Evolutionary conservation across 2,888 invertebrate species (phyloP).

Genomic region (Seira musarum): DNA sequence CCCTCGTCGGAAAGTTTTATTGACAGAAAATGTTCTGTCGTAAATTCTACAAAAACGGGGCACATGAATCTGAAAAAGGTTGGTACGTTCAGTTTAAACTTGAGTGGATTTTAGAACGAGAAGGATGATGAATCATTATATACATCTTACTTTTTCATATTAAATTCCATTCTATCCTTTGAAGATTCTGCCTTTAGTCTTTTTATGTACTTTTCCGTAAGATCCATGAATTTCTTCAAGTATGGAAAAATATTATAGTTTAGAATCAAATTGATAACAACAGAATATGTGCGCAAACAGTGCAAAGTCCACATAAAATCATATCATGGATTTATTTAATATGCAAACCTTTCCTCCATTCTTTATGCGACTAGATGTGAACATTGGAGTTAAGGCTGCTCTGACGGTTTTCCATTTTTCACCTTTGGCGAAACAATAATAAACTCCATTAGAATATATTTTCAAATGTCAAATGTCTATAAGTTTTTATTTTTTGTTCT

Average conservation of each 20-base stretch:
- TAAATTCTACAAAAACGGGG: conserved; percentile 39
- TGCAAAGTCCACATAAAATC: too few species aligned
- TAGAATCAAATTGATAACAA: too few species aligned
- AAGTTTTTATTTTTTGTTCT: too few species aligned
- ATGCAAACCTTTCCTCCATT: conserved; percentile 34
- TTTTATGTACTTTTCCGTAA: conserved; percentile 36
- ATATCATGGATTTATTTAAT: too few species aligned
- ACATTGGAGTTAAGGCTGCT: conserved; percentile 51
- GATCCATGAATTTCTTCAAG: too few species aligned
- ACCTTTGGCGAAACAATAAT: conserved; percentile 25
- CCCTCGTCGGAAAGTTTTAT: conserved; percentile 39
- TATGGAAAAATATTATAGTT: too few species aligned
- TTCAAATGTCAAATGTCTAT: too few species aligned
- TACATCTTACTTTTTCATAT: conserved; percentile 43
- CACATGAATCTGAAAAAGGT: conserved; percentile 28
- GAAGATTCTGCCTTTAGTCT: background rate
- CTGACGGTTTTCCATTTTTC: conserved; percentile 58
- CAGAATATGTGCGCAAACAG: too few species aligned
- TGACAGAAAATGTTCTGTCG: conserved; percentile 35
- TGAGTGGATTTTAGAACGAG: too few species aligned
- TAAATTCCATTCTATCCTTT: conserved; percentile 7
- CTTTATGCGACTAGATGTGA: conserved; percentile 48
- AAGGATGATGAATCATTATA: too few species aligned
- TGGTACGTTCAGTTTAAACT: background rate
- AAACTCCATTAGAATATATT: too few species aligned